Base-by-base conservation (phyloP, 2,797 vertebrate genomes). In the Chelonia mydas region DNA sequence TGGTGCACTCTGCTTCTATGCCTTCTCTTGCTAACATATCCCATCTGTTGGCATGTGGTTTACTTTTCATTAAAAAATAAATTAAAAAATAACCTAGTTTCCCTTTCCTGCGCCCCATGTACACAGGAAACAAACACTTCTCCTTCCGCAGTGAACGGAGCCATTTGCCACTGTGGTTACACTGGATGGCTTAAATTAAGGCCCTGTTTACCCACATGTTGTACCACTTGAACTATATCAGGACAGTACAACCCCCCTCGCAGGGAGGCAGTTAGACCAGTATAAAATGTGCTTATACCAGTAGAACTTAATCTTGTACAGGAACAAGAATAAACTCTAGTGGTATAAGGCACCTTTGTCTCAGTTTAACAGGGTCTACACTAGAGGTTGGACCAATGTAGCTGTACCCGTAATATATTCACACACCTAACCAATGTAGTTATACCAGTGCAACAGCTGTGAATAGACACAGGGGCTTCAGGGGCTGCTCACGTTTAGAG, bases 221-320 rank as follows among this genome's bases (percentile, higher is more conserved):
- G 2, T 59, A 80, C 16, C 23, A 54, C 19, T 1, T 0, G 37
- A 83, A 65, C 55, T 94, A 21, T 0, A 2, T 7, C 7, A 5
- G 59, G 0, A 5, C 57, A 94, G 83, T 4, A 85, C 13, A 86
- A 19, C 6, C 50, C 55, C 78, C 74, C 28, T 28, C 23, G 9
- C 59, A 87, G 33, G 8, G 19, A 25, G 1, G 17, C 28, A 15
- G 3, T 54, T 86, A 83, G 0, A 1, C 1, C 0, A 0, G 11
- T 0, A 0, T 8, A 13, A 41, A 51, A n/a, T 0, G 0, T 1
- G 0, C 1, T 1, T 8, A 74, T 78, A 61, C 21, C 33, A 25
- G 47, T 45, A 47, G 19, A 50, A 65, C 11, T 81, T 17, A 49
- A 0, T 0, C 45, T 86, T 61, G 33, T 81, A 53, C n/a, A 33